Base-by-base conservation (phyloP, 2,797 vertebrate genomes). In the Hapalemur alaotrensis region DNA sequence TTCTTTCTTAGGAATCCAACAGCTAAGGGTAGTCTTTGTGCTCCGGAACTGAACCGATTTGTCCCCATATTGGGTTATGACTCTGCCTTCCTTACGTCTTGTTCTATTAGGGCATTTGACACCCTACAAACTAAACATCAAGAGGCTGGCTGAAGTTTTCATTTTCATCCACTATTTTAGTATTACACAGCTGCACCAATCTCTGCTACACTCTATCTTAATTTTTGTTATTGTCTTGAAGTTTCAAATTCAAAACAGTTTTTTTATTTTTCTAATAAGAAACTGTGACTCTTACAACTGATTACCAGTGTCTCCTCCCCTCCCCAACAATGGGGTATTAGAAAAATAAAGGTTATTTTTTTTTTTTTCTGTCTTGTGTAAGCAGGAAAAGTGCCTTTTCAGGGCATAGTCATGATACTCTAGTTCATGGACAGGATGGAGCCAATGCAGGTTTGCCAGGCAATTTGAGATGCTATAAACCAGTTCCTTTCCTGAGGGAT, bases 381-480 rank as follows among this genome's bases (percentile, higher is more conserved):
- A 95, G n/a, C 35, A 59, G 22, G 6, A 72, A 81, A 95, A 63
- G 63, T 78, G 32, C 41, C 1, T 0, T 70, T 88, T 54, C 35
- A 43, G 4, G 46, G 43, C 7, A 0, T 46, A 20, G 61, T 65
- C 2, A 0, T 84, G 81, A 69, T 81, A 57, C 57, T 54, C 57
- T 63, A 59, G 20, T 48, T 89, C 91, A 35, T 48, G 69, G 63
- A 85, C 65, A 91, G 81, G 84, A 23, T 30, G 67, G 83, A 97
- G 82, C 78, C 80, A 65, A 69, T 57, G 78, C 78, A 87, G 52
- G 76, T 97, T 95, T 95, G 57, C 73, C 89, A 5, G 28, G 52
- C 85, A 75, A 96, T 80, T 80, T 89, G 90, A 98, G 70, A 96
- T 89, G 79, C 65, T 92, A 82, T 38, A 96, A 96, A 95, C 85